Evolutionary conservation across 2,888 invertebrate species (phyloP), one percentile per base, ranked within the genome.

Genomic region (Apamea sordens): DNA sequence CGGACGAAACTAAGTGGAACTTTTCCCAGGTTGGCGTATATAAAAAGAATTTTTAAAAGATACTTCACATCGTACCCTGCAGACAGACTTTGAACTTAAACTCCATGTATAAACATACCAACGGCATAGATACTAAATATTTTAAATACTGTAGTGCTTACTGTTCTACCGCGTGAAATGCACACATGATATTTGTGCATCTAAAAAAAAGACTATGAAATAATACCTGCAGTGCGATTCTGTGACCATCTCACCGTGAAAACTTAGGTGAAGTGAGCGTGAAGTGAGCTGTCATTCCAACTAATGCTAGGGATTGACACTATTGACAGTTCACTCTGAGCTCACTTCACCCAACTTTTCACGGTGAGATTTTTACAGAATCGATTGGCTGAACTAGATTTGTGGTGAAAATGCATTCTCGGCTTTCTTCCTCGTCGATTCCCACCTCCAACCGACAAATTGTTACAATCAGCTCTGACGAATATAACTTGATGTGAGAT

Each of bases 31-130:
- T 95, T 92, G 94, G 90, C 92, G 92, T 91, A 92, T 91, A 94
- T 94, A 95, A 95, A 96, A 96, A 95, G 94, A 95, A 95, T 95
- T 94, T 93, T 95, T 93, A 94, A 95, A 94, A 93, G 92, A 93
- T 93, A 92, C 93, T 92, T 90, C 92, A 89, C 92, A 91, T 93
- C 90, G 92, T 91, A 94, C 59, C 93, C 90, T 89, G 89, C 90
- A 94, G 90, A 92, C 85, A 90, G 90, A 91, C 92, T 94, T 92
- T 92, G 89, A 93, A 92, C 91, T 91, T 86, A 79, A 86, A 88
- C 82, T 86, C 73, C 70, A 79, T 73, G 75, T 68, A 74, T 69
- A 69, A 59, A 64, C 59, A 82, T 70, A 63, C 44, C 8, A 64
- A 53, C 64, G n/a, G 56, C 70, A 67, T 44, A 67, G 24, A 28